Percentiles rank a stretch among this genome's conserved stretches.
Conservation (phyloP, 2,797 vertebrate genomes). For the Hemibagrus guttatus region DNA sequence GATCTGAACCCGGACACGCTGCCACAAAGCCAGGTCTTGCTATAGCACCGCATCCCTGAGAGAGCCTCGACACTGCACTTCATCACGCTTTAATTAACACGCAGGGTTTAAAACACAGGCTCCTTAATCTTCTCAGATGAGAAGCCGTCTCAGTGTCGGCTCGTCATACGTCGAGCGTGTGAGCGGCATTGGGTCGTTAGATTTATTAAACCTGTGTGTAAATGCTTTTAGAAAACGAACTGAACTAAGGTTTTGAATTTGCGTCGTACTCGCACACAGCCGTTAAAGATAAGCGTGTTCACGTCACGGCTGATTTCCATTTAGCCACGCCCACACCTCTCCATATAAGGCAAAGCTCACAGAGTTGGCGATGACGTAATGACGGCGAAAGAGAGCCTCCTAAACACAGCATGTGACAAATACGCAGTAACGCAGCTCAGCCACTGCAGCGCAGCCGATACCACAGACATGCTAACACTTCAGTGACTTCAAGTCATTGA, state of each 20-base stretch:
- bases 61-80: slow-evolving; percentile 22
- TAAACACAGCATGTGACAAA: not conserved
- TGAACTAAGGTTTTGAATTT: too few species aligned
- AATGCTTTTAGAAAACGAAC: not conserved
- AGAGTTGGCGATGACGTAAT: not conserved
- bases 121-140: too few species aligned
- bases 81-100: not conserved
- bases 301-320: not conserved
- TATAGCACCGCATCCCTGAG: slow-evolving; percentile 31
- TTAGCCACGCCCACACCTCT: not conserved
- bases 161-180: not conserved
- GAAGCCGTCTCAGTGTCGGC: not conserved
- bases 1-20: slow-evolving; percentile 47
- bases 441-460: not conserved
- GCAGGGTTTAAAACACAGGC: not conserved
- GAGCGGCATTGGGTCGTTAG: not conserved
- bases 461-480: not conserved
- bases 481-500: too few species aligned
- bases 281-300: not conserved
- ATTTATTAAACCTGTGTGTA: not conserved
- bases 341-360: not conserved
- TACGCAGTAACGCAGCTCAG: not conserved
- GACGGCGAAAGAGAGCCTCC: not conserved
- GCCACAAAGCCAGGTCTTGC: slow-evolving; percentile 35
- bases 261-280: not conserved